These are phyloP conservation scores for Eupithecia abbreviata DNA, from an alignment of 2,888 invertebrate genomes.

Conservation along the genomic window DNA sequence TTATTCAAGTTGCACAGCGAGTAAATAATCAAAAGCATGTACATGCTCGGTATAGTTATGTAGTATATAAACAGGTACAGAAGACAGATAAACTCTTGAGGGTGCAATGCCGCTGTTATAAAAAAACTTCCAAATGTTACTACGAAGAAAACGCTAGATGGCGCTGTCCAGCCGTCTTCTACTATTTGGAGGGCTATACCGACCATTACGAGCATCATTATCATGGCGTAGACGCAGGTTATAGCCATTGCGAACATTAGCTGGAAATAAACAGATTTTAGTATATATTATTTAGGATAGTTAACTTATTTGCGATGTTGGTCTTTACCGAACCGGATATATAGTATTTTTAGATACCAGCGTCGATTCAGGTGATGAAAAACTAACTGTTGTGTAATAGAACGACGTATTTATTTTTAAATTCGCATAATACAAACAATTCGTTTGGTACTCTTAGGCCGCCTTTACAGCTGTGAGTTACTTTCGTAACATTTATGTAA, in stretches of 20 bases:
- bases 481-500: no score
- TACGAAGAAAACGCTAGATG: conserved; percentile 93
- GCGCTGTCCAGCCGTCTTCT: conserved; percentile 91
- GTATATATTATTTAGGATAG: background rate
- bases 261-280: conserved; percentile 67
- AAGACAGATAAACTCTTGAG: conserved; percentile 90
- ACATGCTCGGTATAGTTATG: conserved; percentile 97
- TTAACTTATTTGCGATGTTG: no score
- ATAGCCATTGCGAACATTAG: conserved; percentile 89
- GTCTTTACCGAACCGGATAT: no score
- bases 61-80: conserved; percentile 89
- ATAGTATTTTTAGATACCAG: no score
- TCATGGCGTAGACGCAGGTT: conserved; percentile 90
- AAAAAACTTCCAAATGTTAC: conserved; percentile 87
- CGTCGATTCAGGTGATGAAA: no score
- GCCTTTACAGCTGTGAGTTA: no score
- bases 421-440: no score
- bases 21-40: conserved; percentile 95
- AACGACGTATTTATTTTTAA: no score
- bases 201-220: conserved; percentile 94
- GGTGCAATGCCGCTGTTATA: conserved; percentile 88
- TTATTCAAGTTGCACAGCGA: conserved; percentile 96
- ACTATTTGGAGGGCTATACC: conserved; percentile 91
- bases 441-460: no score
- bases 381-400: no score